Percentiles rank a stretch among this genome's conserved stretches.
These are phyloP conservation scores for Epinephelus malabaricus DNA, from an alignment of 2,797 vertebrate species.

Conservation along the genomic window DNA sequence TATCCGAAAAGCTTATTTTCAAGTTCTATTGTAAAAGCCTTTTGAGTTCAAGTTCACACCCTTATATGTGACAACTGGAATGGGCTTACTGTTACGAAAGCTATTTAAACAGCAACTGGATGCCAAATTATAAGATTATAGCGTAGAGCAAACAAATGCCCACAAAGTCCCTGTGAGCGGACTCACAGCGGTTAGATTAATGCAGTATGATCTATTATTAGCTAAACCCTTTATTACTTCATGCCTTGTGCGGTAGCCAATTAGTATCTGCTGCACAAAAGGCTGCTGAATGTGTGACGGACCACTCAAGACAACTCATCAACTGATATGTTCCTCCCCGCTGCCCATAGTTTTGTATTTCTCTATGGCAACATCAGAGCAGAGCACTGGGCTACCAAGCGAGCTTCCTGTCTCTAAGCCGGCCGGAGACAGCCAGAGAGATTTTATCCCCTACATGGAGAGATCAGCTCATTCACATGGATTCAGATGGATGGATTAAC, in stretches of 20 bases:
- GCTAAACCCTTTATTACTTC: slow-evolving; percentile 44
- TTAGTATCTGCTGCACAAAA: slow-evolving; percentile 50
- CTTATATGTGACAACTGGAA: slow-evolving; percentile 22
- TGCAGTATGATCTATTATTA: slow-evolving; percentile 44
- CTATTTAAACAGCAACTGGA: slow-evolving; percentile 27
- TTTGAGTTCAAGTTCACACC: slow-evolving; percentile 40
- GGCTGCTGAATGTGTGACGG: slow-evolving; percentile 43
- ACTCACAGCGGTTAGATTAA: slow-evolving; percentile 27
- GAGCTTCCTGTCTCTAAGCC: slow-evolving; percentile 71
- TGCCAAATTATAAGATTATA: slow-evolving; percentile 58
- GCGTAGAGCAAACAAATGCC: slow-evolving; percentile 47
- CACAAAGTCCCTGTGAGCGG: slow-evolving; percentile 29
- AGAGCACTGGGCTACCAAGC: slow-evolving; percentile 25
- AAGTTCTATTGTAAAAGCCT: slow-evolving; percentile 13
- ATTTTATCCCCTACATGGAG: slow-evolving; percentile 61
- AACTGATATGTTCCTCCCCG: slow-evolving; percentile 40
- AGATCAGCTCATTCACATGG: slow-evolving; percentile 69
- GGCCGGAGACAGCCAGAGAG: slow-evolving; percentile 49
- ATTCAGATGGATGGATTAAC: slow-evolving; percentile 72
- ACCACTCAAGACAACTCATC: slow-evolving; percentile 54
- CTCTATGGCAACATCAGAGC: slow-evolving; percentile 71
- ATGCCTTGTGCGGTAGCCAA: slow-evolving; percentile 36
- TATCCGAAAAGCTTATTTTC: slow-evolving; percentile 34
- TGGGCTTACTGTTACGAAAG: slow-evolving; percentile 38
- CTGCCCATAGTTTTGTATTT: slow-evolving; percentile 56